Percentiles rank a stretch among this genome's conserved stretches.
phyloP scores from a whole-genome alignment of 23 tunicate species.

The Oikopleura albicans region DNA sequence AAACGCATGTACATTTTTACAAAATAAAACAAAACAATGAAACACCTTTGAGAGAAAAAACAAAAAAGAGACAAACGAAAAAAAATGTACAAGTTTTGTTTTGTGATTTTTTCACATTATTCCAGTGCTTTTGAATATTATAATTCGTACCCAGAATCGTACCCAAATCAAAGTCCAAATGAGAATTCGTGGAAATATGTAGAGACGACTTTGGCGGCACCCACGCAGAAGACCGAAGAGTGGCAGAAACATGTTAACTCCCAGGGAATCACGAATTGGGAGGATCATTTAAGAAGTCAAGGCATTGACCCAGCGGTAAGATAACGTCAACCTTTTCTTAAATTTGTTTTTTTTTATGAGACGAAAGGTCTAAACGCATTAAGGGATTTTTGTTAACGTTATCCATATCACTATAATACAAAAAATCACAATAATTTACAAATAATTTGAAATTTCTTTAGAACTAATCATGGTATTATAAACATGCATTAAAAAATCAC shows the following conservation, averaged over 20 bases:
- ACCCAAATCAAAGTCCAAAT: background rate
- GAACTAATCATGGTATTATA: too few species aligned
- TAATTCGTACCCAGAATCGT: background rate
- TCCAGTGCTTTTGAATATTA: background rate
- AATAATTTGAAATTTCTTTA: too few species aligned
- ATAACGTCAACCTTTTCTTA: too few species aligned
- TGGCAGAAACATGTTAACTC: conserved; percentile 16
- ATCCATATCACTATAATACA: too few species aligned
- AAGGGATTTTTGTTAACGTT: too few species aligned
- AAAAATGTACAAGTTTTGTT: too few species aligned
- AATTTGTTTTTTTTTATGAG: too few species aligned
- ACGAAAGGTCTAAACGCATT: too few species aligned
- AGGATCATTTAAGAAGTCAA: background rate
- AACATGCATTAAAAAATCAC: too few species aligned
- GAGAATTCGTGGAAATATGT: background rate
- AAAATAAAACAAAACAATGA: background rate
- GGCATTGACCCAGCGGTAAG: conserved; percentile 9
- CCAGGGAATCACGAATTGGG: conserved; percentile 8
- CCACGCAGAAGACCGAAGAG: background rate
- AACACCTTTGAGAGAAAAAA: background rate
- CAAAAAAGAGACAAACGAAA: background rate
- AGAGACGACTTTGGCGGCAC: background rate
- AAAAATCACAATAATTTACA: too few species aligned
- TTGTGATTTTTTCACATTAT: too few species aligned
- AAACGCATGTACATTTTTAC: background rate